Evolutionary conservation across 2,888 invertebrate genomes (phyloP), one percentile per base, ranked within the genome.

Genomic region (Orthosia incerta): DNA sequence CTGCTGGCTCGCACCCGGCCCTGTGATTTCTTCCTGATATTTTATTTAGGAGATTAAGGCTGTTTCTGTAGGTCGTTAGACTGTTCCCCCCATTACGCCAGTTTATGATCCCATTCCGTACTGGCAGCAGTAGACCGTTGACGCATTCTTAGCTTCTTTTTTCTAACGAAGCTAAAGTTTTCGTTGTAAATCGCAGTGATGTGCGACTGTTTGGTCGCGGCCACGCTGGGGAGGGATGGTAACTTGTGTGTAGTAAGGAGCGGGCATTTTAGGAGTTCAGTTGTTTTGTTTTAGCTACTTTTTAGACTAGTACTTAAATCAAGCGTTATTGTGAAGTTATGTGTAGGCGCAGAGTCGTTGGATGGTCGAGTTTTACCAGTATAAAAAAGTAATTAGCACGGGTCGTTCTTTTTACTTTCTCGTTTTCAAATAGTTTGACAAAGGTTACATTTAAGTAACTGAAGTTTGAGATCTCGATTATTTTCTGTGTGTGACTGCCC

Each of bases 11-110:
- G 79, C 84, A 80, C 83, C 88, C 88, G 68, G 84, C 89, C 91
- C 93, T 91, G 93, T 94, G 95, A 95, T 95, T 95, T 94, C 93
- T 92, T 92, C 92, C 93, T 94, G 92, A 95, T 95, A 94, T 93
- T 94, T 94, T 95, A 95, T 95, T 95, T 94, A 95, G 90, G 90
- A 91, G 90, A 93, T 93, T 93, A 93, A 93, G 92, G 73, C 90
- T 90, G 87, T 88, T 88, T 89, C 90, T 86, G 84, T 85, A 87
- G 89, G 88, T 93, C 93, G 93, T 94, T 93, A 94, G 91, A 89
- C 90, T 88, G 90, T 88, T 91, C 90, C 91, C 90, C 88, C 92
- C 92, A 93, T 94, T 92, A 91, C 91, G 88, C 88, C 92, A 91
- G 89, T 94, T 94, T 94, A 94, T 92, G 92, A 90, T 90, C 88